These are phyloP conservation scores for Sturnira hondurensis DNA, from an alignment of 2,113 vertebrate genomes.

Conservation along the genomic window DNA sequence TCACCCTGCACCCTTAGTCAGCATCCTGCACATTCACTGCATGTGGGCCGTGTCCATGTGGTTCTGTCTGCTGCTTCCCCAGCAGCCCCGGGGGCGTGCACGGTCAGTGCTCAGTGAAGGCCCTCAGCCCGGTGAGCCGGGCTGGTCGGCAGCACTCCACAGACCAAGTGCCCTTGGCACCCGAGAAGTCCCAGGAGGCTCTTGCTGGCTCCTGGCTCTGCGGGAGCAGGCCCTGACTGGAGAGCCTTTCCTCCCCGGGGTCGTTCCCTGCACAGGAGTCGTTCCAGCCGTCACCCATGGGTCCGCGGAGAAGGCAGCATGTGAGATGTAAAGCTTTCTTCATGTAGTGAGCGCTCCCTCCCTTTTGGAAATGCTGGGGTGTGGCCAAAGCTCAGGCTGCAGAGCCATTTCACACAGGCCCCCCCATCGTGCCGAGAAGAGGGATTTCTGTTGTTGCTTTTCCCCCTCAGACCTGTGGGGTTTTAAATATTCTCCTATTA, in stretches of 20 bases:
- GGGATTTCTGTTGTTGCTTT: not conserved
- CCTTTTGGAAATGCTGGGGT: not conserved
- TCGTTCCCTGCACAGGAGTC: not conserved
- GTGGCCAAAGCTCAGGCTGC: not conserved
- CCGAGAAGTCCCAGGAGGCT: not conserved
- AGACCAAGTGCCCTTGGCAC: not conserved
- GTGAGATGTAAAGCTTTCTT: not conserved
- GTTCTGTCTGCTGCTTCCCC: not conserved
- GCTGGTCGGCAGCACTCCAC: rapidly evolving
- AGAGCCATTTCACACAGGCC: not conserved
- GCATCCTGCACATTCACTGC: rapidly evolving
- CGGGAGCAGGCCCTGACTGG: not conserved
- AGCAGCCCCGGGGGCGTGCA: rapidly evolving
- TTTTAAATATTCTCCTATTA: not conserved
- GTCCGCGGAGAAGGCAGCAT: rapidly evolving
- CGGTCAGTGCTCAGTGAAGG: not conserved
- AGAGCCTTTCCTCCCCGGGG: not conserved
- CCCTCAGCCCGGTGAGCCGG: not conserved
- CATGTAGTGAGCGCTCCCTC: rapidly evolving
- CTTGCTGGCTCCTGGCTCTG: not conserved
- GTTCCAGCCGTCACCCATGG: rapidly evolving
- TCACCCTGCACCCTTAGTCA: not conserved
- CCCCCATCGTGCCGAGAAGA: not conserved
- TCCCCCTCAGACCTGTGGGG: not conserved
- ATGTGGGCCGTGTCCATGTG: rapidly evolving